Percentiles rank a stretch among this genome's conserved stretches.
These are phyloP conservation scores for Digitonthophagus gazella DNA, from an alignment of 2,888 invertebrate species.

Conservation along the genomic window DNA sequence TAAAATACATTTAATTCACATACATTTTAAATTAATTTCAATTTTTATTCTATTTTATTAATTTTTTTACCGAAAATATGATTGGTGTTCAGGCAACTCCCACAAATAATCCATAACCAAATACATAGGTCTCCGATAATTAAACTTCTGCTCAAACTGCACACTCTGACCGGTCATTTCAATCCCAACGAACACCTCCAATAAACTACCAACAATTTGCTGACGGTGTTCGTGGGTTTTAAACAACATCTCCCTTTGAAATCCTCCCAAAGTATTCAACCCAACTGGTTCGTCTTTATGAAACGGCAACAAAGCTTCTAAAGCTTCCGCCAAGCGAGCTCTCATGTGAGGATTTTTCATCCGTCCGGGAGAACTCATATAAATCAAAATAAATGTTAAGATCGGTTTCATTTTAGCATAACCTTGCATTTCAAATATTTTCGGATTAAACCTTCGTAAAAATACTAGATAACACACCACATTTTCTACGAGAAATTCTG, in stretches of 20 bases:
- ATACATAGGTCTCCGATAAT: conserved; percentile 95
- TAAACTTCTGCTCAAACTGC: conserved; percentile 95
- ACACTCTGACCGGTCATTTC: conserved; percentile 97
- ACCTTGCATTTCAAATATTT: conserved; percentile 65
- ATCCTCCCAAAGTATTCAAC: conserved; percentile 52
- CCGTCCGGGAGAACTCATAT: conserved; percentile 76
- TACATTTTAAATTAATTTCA: conserved; percentile 3
- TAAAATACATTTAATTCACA: conserved; percentile 3
- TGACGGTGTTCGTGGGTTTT: conserved; percentile 70
- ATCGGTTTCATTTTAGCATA: conserved; percentile 65
- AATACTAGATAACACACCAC: conserved; percentile 78
- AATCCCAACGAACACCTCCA: conserved; percentile 94
- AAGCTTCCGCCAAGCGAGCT: conserved; percentile 84
- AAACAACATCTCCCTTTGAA: conserved; percentile 73
- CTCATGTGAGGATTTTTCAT: conserved; percentile 91
- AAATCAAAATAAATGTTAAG: conserved; percentile 75
- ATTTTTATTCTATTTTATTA: not conserved
- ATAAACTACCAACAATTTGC: conserved; percentile 73
- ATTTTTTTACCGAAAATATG: conserved; percentile 68
- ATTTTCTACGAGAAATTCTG: conserved; percentile 89
- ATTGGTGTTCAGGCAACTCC: conserved; percentile 74
- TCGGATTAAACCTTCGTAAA: conserved; percentile 63
- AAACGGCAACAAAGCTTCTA: conserved; percentile 81
- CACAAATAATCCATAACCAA: conserved; percentile 88
- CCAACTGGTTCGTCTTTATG: conserved; percentile 57